These are phyloP conservation scores for Eufriesea mexicana DNA, from an alignment of 1,140 invertebrate species.

Conservation along the genomic window DNA sequence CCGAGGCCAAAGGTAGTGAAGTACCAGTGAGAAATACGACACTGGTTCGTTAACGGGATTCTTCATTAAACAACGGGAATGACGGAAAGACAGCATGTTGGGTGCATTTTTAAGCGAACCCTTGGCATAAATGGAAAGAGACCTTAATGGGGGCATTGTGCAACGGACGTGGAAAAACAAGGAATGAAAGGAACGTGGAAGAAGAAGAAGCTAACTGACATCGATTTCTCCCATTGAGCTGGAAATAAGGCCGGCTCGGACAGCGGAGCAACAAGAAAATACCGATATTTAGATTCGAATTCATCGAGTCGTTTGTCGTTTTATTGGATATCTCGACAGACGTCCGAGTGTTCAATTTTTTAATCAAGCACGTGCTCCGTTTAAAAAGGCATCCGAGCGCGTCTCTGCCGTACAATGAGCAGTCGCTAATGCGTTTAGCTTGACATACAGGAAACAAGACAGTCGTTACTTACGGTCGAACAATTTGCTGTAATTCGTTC, in stretches of 20 bases:
- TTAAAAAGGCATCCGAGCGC: slow-evolving; percentile 2
- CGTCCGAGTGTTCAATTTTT: slow-evolving; percentile 11
- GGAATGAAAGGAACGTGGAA: not conserved
- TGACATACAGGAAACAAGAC: slow-evolving; percentile 5
- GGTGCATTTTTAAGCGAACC: slow-evolving; percentile 27
- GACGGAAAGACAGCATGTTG: not conserved
- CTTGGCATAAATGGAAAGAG: slow-evolving; percentile 1
- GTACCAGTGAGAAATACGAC: not conserved
- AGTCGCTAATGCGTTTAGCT: slow-evolving; percentile 24
- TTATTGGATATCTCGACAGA: slow-evolving; percentile 24
- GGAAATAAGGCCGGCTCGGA: slow-evolving; percentile 42
- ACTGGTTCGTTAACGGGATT: not conserved
- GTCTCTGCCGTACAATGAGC: slow-evolving; percentile 1
- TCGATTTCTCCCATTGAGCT: slow-evolving; percentile 37
- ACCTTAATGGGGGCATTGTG: slow-evolving; percentile 33
- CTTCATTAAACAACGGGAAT: not conserved
- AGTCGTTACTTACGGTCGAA: slow-evolving; percentile 22
- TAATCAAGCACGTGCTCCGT: slow-evolving; percentile 17
- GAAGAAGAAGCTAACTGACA: slow-evolving; percentile 6
- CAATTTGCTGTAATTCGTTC: slow-evolving; percentile 39
- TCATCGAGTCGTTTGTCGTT: slow-evolving; percentile 35
- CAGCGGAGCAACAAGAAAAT: slow-evolving; percentile 22
- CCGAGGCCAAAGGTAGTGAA: too few species aligned
- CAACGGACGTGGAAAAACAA: not conserved
- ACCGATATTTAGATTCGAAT: slow-evolving; percentile 41